Evolutionary conservation across 2,888 invertebrate genomes (phyloP), one percentile per base, ranked within the genome.

Genomic region (Synanthedon vespiformis): DNA sequence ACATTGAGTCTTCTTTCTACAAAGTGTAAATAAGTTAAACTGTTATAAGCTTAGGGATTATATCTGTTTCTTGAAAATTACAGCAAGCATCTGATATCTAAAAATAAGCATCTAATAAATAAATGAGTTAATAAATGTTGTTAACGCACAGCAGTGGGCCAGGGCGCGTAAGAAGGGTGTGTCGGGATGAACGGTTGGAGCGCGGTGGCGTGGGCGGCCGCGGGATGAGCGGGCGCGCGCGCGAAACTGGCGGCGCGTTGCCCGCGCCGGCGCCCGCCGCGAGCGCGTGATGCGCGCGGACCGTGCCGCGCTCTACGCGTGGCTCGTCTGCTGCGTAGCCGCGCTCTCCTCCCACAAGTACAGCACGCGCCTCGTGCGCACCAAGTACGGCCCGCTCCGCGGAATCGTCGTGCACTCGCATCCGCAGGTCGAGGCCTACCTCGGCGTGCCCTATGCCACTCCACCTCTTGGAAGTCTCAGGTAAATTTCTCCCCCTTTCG

Each of bases 391-490:
- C 40, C 92, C 93, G 56, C 84, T 97, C 68, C 91, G 96, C 50
- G 97, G 96, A 53, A 91, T 95, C 76, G 91, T 95, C 63, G 92
- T 95, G 52, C 93, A 94, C 70, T 91, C 93, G 61, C 91, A 93
- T 76, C 94, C 93, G 57, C 91, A 91, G 57, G 95, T 97, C 62
- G 97, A 97, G 83, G 95, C 95, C 14, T 98, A 95, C 78, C 90
- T 96, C 57, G 97, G 97, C 57, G 94, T 98, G 62, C 97, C 96
- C 48, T 98, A 97, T 87, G 97, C 97, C 44, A 95, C 96, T 58
- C 94, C 97, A 58, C 96, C 96, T 11, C 90, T 94, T 61, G 96
- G 96, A 63, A 93, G 94, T 72, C 90, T 97, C 68, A 93, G 97
- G 93, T 92, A 80, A 87, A 72, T 59, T 22, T 40, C 10, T 44